These are phyloP conservation scores for Amorpha juglandis DNA, from an alignment of 2,888 invertebrate genomes.

Conservation along the genomic window DNA sequence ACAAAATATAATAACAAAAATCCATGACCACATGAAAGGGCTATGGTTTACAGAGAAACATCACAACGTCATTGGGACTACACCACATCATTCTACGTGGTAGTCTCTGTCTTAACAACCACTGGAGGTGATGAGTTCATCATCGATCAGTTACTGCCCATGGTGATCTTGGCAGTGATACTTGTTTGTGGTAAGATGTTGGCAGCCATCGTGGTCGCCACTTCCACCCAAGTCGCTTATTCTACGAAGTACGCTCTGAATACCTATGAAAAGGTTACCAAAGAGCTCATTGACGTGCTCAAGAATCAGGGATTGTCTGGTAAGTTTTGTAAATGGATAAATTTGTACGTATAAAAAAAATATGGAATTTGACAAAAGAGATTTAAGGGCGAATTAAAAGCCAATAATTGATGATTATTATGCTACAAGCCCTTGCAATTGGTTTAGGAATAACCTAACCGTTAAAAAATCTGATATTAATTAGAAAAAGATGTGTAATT, in stretches of 20 bases:
- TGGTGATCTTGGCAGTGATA: conserved; percentile 59
- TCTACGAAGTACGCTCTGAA: conserved; percentile 69
- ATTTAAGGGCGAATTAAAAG: too few species aligned
- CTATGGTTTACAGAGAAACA: conserved; percentile 52
- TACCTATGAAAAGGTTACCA: conserved; percentile 62
- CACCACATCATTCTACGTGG: conserved; percentile 67
- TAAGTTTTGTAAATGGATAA: conserved; percentile 43
- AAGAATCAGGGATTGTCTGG: conserved; percentile 76
- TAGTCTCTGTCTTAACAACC: conserved; percentile 62
- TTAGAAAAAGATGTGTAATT: too few species aligned
- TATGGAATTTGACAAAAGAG: too few species aligned
- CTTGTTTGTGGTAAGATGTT: conserved; percentile 72
- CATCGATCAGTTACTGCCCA: conserved; percentile 52
- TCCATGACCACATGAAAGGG: not conserved
- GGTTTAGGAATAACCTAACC: too few species aligned
- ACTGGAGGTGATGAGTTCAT: conserved; percentile 72
- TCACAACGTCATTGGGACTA: conserved; percentile 69
- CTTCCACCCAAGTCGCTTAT: conserved; percentile 68
- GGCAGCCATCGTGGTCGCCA: conserved; percentile 68
- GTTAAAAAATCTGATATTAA: too few species aligned
- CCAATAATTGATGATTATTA: too few species aligned
- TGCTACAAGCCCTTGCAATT: too few species aligned
- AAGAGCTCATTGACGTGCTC: conserved; percentile 67
- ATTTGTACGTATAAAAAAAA: too few species aligned
- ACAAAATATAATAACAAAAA: too few species aligned